Evolutionary conservation across 2,888 invertebrate species (phyloP), one percentile per base, ranked within the genome.

Genomic region (Acholoe squamosa): DNA sequence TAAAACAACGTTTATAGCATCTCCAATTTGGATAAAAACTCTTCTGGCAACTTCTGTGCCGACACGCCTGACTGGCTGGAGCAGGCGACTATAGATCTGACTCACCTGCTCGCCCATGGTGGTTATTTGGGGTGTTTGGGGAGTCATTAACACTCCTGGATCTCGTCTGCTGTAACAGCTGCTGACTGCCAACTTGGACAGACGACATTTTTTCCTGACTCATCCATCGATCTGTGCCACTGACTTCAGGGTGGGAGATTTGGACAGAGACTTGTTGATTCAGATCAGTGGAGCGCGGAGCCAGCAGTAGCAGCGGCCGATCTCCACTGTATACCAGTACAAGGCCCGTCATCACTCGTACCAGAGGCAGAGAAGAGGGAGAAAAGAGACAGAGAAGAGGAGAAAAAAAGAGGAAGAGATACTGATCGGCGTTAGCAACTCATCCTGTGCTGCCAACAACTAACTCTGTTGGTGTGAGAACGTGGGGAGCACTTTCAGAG

Each of bases 181-280:
- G 67, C n/a, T 67, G 16, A 12, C 67, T 7, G 67, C 67, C 22
- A 19, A 16, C 14, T n/a, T 25, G 67, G n/a, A 25, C 67, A 67
- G 67, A 67, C 67, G 67, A 67, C 67, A 19, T 67, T 67, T 67
- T 67, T n/a, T n/a, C n/a, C 67, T 67, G 67, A 67, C 14, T 67
- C 67, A 67, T n/a, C n/a, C 67, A 67, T 67, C n/a, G 67, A 67
- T 67, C 67, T 67, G 16, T n/a, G 14, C 67, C n/a, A 25, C 67
- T n/a, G 67, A n/a, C 67, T 67, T n/a, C n/a, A n/a, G 67, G 16
- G 67, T 7, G 16, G 14, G 67, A 19, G 5, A n/a, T n/a, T n/a
- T n/a, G n/a, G n/a, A n/a, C 67, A 7, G 67, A 16, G 7, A 67
- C 67, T 67, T 67, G 67, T 67, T 67, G 67, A 67, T 67, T n/a